These are phyloP conservation scores for Phortica magna DNA, from an alignment of 2,888 invertebrate genomes.

Conservation along the genomic window DNA sequence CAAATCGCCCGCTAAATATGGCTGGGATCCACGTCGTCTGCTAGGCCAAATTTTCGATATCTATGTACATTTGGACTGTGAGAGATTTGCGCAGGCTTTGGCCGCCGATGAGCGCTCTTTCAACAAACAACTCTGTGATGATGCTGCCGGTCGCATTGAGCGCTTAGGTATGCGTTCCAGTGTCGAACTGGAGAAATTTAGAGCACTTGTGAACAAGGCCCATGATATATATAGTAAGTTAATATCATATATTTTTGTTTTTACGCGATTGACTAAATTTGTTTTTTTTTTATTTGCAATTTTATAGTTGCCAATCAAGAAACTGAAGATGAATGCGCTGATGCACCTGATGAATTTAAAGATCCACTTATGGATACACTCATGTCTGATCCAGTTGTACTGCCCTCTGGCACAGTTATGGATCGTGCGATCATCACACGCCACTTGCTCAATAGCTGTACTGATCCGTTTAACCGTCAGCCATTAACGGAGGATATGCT, in stretches of 20 bases:
- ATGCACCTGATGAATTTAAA: constrained; percentile 97
- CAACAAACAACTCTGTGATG: constrained; percentile 93
- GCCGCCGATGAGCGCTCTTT: constrained; percentile 99
- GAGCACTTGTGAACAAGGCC: constrained; percentile 86
- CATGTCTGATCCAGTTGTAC: constrained; percentile 95
- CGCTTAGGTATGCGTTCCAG: constrained; percentile 89
- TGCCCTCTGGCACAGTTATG: constrained; percentile 96
- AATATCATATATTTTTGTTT: neutral
- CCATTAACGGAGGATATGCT: constrained; percentile 96
- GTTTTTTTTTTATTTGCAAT: neutral
- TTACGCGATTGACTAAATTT: neutral
- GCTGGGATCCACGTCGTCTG: constrained; percentile 96
- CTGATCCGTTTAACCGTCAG: constrained; percentile 98
- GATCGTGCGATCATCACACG: constrained; percentile 95
- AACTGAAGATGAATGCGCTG: constrained; percentile 94
- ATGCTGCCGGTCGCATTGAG: constrained; percentile 90
- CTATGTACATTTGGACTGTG: constrained; percentile 96
- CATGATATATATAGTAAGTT: constrained; percentile 84
- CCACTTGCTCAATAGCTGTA: constrained; percentile 95
- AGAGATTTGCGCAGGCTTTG: constrained; percentile 92
- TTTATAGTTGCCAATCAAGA: constrained; percentile 86
- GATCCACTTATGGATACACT: constrained; percentile 98
- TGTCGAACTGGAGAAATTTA: constrained; percentile 91
- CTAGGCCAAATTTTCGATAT: constrained; percentile 96
- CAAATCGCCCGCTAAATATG: constrained; percentile 94